Conservation (phyloP, 2,113 vertebrate species). For the Phodopus roborovskii region DNA sequence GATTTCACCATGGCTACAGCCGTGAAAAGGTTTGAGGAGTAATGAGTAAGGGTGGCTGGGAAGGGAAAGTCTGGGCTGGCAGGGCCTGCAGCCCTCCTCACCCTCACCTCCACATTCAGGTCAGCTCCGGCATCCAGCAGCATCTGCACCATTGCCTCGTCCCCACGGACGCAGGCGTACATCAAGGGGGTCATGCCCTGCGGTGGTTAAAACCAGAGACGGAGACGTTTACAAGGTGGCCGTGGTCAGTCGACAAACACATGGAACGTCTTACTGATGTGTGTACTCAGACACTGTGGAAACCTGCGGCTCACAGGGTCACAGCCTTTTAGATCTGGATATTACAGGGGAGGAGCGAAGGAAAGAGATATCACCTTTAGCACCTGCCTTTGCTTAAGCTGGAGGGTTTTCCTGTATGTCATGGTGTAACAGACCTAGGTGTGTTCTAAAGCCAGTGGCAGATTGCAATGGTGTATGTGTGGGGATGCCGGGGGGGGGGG, state of each 20-base stretch:
- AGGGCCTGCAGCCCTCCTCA: constrained; percentile 23
- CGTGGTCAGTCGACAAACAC: not conserved
- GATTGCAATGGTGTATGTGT: not conserved
- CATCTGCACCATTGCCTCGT: constrained; percentile 99
- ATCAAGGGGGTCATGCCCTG: constrained; percentile 99
- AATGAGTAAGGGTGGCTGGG: not conserved
- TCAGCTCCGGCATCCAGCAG: constrained; percentile 98
- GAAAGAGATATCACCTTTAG: not conserved
- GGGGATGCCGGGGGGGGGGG: too few relatives aligned
- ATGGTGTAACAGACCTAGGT: not conserved
- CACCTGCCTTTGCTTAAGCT: not conserved
- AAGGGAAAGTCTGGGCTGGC: not conserved
- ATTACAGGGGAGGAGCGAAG: not conserved
- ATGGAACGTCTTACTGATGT: not conserved
- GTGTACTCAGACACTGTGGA: not conserved
- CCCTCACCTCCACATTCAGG: constrained; percentile 97
- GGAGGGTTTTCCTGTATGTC: not conserved
- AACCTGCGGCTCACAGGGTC: not conserved
- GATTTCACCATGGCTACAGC: not conserved
- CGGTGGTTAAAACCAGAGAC: constrained; percentile 82
- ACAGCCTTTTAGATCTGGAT: not conserved
- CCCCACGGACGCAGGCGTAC: constrained; percentile 98
- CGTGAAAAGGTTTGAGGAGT: not conserved
- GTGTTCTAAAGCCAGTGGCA: not conserved
- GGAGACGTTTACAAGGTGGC: constrained; percentile 79